Base-by-base conservation (phyloP, 2,888 invertebrate species). In the Ecliptopera silaceata region DNA sequence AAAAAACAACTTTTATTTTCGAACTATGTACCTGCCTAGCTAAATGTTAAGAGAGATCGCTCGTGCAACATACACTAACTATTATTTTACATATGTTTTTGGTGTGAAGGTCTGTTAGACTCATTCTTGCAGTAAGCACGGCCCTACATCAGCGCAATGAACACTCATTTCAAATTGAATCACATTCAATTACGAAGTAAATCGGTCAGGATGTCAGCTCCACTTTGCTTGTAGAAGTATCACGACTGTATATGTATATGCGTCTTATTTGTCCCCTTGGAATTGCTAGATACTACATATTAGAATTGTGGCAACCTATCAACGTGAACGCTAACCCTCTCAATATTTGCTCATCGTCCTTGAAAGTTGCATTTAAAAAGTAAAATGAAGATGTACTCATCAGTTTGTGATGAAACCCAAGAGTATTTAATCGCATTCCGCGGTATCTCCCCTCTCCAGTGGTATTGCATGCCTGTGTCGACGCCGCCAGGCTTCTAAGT, bases 351-450 rank as follows among this genome's bases (percentile, higher is more conserved):
- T 48, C 32, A 38, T 29, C 36, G 50, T 38, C 50, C 61, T 59
- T 63, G 52, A 48, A 31, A 41, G 52, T 53, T 54, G 51, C 22
- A 39, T 65, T 50, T 63, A 68, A 69, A 68, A 65, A 61, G 62
- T 64, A 69, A 70, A 66, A 69, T 72, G 70, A 68, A 68, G 70
- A 72, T 73, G 65, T 70, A 68, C 69, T 75, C 73, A 70, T 68
- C 71, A 32, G 77, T 68, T 45, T 22, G 71, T 82, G 79, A 75
- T 80, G 82, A 82, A 86, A 84, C 78, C 71, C 73, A 74, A 71
- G 72, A 72, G 77, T 78, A 78, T 79, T 75, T 81, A 84, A 85
- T 84, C 76, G 77, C 81, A 86, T 86, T 86, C 84, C 79, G 82
- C 84, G 81, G 80, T 81, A 67, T 74, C 74, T 69, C 73, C 69